phyloP scores from a whole-genome alignment of 2,113 vertebrate genomes.

The Gadus macrocephalus region DNA sequence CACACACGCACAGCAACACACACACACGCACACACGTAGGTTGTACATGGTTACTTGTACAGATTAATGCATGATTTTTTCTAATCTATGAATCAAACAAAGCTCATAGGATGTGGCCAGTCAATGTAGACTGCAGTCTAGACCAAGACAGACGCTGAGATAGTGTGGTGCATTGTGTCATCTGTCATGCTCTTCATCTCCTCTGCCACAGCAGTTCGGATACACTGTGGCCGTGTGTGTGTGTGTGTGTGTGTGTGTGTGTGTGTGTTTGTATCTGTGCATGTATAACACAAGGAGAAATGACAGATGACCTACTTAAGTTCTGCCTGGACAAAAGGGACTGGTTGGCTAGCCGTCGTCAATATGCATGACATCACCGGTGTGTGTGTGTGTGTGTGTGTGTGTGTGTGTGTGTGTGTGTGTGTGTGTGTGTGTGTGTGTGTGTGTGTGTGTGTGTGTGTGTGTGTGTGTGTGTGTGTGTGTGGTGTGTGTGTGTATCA shows the following conservation, averaged over 20 bases:
- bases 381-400: slow-evolving; percentile 20
- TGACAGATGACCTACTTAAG: slow-evolving; percentile 20
- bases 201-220: slow-evolving; percentile 2
- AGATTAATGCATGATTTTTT: neutral
- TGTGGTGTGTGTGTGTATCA: slow-evolving; percentile 18
- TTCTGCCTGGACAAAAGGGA: slow-evolving; percentile 8
- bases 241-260: slow-evolving; percentile 12
- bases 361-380: neutral
- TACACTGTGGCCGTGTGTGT: slow-evolving; percentile 1
- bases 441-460: slow-evolving; percentile 21
- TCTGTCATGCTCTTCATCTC: slow-evolving; percentile 11
- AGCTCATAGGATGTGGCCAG: neutral
- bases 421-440: slow-evolving; percentile 17
- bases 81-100: neutral
- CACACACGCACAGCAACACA: neutral
- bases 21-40: neutral
- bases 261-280: slow-evolving; percentile 6
- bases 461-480: slow-evolving; percentile 15
- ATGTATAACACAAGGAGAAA: neutral
- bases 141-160: slow-evolving; percentile 3
- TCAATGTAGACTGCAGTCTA: neutral
- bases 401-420: slow-evolving; percentile 12
- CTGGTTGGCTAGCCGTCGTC: slow-evolving; percentile 11
- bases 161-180: neutral
- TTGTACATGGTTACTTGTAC: neutral